Evolutionary conservation across 2,888 invertebrate genomes (phyloP).

Genomic region (Dione vanillae): DNA sequence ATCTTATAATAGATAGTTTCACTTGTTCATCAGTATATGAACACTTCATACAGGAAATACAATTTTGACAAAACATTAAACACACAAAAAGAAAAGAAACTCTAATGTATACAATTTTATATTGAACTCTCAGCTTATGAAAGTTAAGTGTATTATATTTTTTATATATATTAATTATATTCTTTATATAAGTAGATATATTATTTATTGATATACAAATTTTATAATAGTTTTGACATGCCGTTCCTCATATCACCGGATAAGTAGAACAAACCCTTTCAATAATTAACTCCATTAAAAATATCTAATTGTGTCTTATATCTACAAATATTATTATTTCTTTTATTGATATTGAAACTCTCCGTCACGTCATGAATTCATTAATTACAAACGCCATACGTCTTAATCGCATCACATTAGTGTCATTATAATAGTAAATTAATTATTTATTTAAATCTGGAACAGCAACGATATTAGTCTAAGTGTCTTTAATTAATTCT

Average conservation of each 20-base stretch:
- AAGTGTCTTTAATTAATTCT: background rate
- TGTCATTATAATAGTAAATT: background rate
- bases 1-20: background rate
- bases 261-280: background rate
- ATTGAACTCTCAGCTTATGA: background rate
- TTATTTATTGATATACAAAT: too few relatives aligned
- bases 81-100: slow-evolving; percentile 13
- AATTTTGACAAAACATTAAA: slow-evolving; percentile 11
- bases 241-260: background rate
- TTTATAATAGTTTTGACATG: background rate
- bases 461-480: background rate
- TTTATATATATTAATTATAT: too few relatives aligned
- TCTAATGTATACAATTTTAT: background rate
- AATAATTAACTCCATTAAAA: background rate
- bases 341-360: too few relatives aligned
- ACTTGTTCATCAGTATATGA: background rate
- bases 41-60: background rate
- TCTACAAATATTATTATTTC: too few relatives aligned
- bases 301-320: too few relatives aligned
- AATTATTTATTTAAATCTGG: background rate
- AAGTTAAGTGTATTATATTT: background rate
- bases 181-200: background rate
- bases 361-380: too few relatives aligned
- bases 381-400: background rate
- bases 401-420: background rate